These are phyloP conservation scores for Perodicticus potto DNA, from an alignment of 2,797 vertebrate genomes.

Conservation along the genomic window DNA sequence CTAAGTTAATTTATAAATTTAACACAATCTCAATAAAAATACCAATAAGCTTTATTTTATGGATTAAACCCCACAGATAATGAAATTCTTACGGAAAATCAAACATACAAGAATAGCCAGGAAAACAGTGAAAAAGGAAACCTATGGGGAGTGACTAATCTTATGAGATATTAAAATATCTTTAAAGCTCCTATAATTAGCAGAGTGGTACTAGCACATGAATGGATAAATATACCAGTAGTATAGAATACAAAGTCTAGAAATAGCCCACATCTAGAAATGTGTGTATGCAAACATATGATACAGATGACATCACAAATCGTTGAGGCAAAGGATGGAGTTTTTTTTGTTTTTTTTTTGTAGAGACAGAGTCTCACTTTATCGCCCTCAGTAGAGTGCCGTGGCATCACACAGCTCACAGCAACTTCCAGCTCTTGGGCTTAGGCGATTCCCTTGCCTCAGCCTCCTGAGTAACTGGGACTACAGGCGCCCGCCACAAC, in stretches of 20 bases:
- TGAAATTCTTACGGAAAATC: constrained; percentile 37
- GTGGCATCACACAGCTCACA: too few relatives aligned
- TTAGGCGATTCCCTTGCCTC: too few relatives aligned
- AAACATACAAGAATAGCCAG: constrained; percentile 18
- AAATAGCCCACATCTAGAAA: not conserved
- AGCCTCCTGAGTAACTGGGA: too few relatives aligned
- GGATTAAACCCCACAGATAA: constrained; percentile 31
- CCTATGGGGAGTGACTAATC: not conserved
- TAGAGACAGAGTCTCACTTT: too few relatives aligned
- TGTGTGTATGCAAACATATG: not conserved
- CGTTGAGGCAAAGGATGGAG: not conserved
- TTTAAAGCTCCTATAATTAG: constrained; percentile 17
- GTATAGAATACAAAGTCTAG: not conserved
- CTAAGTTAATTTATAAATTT: constrained; percentile 48
- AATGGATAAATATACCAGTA: not conserved
- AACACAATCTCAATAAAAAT: constrained; percentile 28
- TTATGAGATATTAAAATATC: not conserved
- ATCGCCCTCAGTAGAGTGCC: too few relatives aligned
- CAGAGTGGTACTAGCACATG: not conserved
- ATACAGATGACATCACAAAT: not conserved
- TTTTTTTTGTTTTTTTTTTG: not conserved
- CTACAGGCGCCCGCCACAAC: too few relatives aligned
- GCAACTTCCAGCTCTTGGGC: too few relatives aligned
- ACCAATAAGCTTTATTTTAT: constrained; percentile 15
- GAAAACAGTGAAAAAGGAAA: constrained; percentile 29